Evolutionary conservation across 2,888 invertebrate species (phyloP).

Genomic region (Spialia ferax): DNA sequence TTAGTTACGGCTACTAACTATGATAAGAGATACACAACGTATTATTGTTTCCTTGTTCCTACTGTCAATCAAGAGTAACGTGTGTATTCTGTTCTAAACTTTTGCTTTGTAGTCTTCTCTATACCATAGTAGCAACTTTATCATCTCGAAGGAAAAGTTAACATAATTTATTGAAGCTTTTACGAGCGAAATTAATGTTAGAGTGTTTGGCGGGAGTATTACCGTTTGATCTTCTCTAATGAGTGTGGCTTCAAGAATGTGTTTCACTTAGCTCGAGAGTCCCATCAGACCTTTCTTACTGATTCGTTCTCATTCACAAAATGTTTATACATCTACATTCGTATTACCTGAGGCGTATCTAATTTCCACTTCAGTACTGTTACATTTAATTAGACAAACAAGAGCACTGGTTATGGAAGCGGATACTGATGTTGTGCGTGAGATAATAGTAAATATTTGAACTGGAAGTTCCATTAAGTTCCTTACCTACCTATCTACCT

Average conservation of each 20-base stretch:
- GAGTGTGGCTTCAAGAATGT: constrained; percentile 58
- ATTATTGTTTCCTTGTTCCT: neutral
- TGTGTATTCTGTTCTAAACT: constrained; percentile 14
- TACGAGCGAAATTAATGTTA: constrained; percentile 50
- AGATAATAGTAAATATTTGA: constrained; percentile 24
- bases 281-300: constrained; percentile 18
- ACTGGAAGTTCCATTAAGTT: constrained; percentile 14
- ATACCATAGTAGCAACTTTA: neutral
- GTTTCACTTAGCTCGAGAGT: constrained; percentile 30
- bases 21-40: neutral
- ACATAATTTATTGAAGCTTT: constrained; percentile 49
- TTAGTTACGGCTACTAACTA: neutral
- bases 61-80: constrained; percentile 13
- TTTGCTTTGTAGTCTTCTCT: constrained; percentile 9
- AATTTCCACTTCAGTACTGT: constrained; percentile 30
- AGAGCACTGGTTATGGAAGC: constrained; percentile 24
- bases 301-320: constrained; percentile 21
- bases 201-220: constrained; percentile 44
- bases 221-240: constrained; percentile 69
- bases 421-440: constrained; percentile 26
- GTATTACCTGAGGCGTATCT: constrained; percentile 26
- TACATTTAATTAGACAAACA: constrained; percentile 36
- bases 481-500: neutral
- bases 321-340: constrained; percentile 25
- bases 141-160: constrained; percentile 43